A percentile compares a stretch with the other conserved stretches of the same genome.
phyloP scores from a whole-genome alignment of 1,140 invertebrate genomes.

The Pogonus chalceus region DNA sequence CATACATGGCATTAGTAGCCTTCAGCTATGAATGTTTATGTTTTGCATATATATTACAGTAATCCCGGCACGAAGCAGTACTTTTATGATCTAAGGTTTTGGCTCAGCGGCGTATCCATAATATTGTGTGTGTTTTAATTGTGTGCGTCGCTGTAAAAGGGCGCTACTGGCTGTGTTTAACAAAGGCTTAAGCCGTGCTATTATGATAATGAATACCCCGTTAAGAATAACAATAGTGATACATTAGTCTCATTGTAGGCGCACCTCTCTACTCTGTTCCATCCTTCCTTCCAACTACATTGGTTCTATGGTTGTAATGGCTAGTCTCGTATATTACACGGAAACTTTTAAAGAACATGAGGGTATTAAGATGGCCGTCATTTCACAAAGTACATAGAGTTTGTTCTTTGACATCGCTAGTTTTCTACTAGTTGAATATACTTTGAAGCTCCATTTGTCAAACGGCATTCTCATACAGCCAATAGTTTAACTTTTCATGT shows the following conservation, averaged over 20 bases:
- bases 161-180: conserved; percentile 4
- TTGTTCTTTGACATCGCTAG: too few species aligned
- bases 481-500: too few species aligned
- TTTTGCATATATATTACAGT: too few species aligned
- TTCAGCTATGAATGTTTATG: too few species aligned
- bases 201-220: conserved; percentile 3
- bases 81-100: too few species aligned
- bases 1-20: too few species aligned
- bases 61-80: too few species aligned
- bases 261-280: neutral
- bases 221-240: conserved; percentile 6
- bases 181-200: conserved; percentile 1
- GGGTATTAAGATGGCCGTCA: neutral
- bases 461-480: too few species aligned
- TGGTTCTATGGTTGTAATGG: neutral
- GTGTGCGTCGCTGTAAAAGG: neutral
- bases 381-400: neutral
- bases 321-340: neutral
- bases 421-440: neutral
- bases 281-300: neutral
- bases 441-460: too few species aligned
- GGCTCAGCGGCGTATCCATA: too few species aligned
- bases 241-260: conserved; percentile 2
- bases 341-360: neutral
- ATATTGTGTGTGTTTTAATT: neutral